Conservation (phyloP, 2,888 invertebrate species). For the Latrodectus hesperus region DNA sequence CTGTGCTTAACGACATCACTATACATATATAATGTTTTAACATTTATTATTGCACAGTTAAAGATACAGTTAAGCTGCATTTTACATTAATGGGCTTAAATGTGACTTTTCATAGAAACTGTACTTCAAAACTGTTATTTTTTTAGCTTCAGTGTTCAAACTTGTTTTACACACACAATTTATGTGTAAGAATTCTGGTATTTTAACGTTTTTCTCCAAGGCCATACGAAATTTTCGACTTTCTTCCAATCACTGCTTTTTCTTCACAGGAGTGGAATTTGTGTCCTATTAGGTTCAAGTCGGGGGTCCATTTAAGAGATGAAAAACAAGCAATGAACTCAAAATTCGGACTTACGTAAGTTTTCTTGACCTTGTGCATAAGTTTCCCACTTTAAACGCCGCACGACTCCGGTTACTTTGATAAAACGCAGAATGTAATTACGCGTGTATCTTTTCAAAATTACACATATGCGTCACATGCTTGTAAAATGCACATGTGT, state of each 20-base stretch:
- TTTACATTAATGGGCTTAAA: no score
- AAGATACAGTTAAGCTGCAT: no score
- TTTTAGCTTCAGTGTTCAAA: no score
- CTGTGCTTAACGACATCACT: no score
- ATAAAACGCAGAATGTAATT: slow-evolving; percentile 21
- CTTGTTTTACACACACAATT: no score
- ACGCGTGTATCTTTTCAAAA: not conserved
- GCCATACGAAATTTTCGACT: not conserved
- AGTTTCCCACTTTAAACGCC: not conserved
- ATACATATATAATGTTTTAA: no score
- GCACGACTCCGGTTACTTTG: slow-evolving; percentile 18
- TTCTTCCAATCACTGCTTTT: not conserved
- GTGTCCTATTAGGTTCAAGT: slow-evolving; percentile 13
- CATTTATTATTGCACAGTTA: no score
- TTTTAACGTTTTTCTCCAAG: not conserved
- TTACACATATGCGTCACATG: not conserved
- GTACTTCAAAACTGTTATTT: no score
- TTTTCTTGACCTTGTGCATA: slow-evolving; percentile 37
- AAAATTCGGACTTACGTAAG: slow-evolving; percentile 25
- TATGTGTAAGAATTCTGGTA: no score
- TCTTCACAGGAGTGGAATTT: slow-evolving; percentile 3
- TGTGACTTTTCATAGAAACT: no score
- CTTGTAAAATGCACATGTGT: no score
- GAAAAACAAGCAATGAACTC: slow-evolving; percentile 27
- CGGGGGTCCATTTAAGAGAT: slow-evolving; percentile 26